These are phyloP conservation scores for Eustalomyia histrio DNA, from an alignment of 2,888 invertebrate species.

Conservation along the genomic window DNA sequence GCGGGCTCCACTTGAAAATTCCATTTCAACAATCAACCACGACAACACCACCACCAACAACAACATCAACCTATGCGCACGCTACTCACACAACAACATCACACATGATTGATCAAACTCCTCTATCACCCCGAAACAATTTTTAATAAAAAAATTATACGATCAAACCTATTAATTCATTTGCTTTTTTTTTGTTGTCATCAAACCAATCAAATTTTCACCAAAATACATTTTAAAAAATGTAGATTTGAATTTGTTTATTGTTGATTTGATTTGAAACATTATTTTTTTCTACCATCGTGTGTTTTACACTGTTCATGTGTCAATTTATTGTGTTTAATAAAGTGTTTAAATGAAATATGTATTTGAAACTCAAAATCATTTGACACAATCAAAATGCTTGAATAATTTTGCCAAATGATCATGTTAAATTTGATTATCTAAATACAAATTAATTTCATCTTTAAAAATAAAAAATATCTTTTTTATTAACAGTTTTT, in stretches of 20 bases:
- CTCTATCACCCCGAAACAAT: neutral
- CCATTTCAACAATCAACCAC: conserved; percentile 50
- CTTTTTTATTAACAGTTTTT: too few species aligned
- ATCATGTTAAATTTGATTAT: conserved; percentile 7
- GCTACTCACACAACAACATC: conserved; percentile 1
- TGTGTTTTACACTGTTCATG: neutral
- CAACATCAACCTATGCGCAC: conserved; percentile 28
- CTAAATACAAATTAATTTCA: neutral
- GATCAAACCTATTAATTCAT: neutral
- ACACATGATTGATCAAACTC: conserved; percentile 24
- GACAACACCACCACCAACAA: conserved; percentile 28
- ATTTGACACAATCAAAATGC: conserved; percentile 48
- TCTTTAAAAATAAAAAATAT: too few species aligned
- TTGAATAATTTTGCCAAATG: conserved; percentile 11
- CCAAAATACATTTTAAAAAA: neutral
- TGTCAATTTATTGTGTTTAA: neutral
- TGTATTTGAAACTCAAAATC: conserved; percentile 29
- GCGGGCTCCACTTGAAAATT: conserved; percentile 66
- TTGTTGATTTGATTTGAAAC: neutral
- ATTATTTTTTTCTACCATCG: neutral
- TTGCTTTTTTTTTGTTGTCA: too few species aligned
- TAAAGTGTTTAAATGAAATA: conserved; percentile 12
- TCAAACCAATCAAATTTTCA: neutral
- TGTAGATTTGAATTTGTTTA: conserved; percentile 1
- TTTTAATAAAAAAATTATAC: neutral